phyloP scores from a whole-genome alignment of 2,888 invertebrate species.

The Margaritifera margaritifera region DNA sequence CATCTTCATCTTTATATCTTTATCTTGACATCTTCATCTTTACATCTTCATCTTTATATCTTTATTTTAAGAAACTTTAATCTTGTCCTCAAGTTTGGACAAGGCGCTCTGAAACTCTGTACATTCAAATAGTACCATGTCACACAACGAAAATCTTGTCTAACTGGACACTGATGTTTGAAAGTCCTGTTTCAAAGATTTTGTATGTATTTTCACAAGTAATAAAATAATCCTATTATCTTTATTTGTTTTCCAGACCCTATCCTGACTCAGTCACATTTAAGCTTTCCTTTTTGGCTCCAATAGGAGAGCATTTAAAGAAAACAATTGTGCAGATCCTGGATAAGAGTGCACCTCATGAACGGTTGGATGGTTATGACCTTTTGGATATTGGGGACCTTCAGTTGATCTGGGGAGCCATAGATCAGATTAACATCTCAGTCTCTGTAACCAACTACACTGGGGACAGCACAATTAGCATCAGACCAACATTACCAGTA shows the following conservation, averaged over 20 bases:
- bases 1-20: too few species aligned
- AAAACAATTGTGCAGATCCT: slow-evolving; percentile 41
- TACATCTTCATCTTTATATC: too few species aligned
- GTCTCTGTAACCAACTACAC: slow-evolving; percentile 48
- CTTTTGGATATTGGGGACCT: slow-evolving; percentile 46
- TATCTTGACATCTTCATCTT: too few species aligned
- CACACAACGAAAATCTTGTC: too few species aligned
- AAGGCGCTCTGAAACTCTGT: too few species aligned
- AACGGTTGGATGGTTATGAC: slow-evolving; percentile 35
- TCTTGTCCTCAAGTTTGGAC: too few species aligned
- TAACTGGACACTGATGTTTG: too few species aligned
- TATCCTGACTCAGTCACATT: slow-evolving; percentile 37
- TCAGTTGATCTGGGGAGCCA: slow-evolving; percentile 45
- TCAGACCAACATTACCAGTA: slow-evolving; percentile 26
- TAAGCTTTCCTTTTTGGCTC: slow-evolving; percentile 40
- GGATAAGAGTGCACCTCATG: slow-evolving; percentile 42
- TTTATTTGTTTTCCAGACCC: slow-evolving; percentile 15
- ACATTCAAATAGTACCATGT: too few species aligned
- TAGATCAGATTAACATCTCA: slow-evolving; percentile 12
- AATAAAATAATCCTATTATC: not conserved
- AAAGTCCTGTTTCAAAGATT: too few species aligned
- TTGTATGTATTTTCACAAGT: not conserved
- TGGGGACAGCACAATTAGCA: slow-evolving; percentile 30
- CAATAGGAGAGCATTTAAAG: slow-evolving; percentile 41
- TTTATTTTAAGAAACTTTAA: too few species aligned